These are phyloP conservation scores for Gymnorhina tibicen DNA, from an alignment of 2,113 vertebrate genomes.

Conservation along the genomic window DNA sequence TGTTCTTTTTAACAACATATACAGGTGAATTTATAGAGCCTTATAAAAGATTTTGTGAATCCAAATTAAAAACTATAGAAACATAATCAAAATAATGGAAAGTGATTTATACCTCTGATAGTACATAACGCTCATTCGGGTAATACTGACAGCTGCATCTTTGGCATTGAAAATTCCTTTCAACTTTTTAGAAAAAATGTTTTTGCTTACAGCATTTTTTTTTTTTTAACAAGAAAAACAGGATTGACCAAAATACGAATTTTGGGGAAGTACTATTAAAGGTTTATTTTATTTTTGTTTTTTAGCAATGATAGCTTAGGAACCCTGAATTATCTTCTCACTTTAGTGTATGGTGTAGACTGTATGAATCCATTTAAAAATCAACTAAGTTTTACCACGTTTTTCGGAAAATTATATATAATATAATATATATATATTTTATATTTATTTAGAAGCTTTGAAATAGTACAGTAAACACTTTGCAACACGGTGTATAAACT, in stretches of 20 bases:
- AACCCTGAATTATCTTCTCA: slow-evolving; percentile 80
- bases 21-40: slow-evolving; percentile 71
- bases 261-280: slow-evolving; percentile 70
- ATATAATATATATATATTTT: slow-evolving; percentile 89
- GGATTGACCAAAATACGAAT: slow-evolving; percentile 68
- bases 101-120: slow-evolving; percentile 71
- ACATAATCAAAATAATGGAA: slow-evolving; percentile 73
- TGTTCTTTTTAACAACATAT: slow-evolving; percentile 76
- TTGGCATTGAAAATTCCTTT: slow-evolving; percentile 84
- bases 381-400: slow-evolving; percentile 83
- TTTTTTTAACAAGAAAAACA: slow-evolving; percentile 53
- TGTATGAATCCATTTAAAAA: slow-evolving; percentile 80
- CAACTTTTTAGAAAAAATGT: slow-evolving; percentile 74
- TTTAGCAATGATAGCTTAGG: slow-evolving; percentile 73
- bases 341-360: slow-evolving; percentile 69
- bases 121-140: slow-evolving; percentile 71
- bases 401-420: slow-evolving; percentile 89
- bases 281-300: slow-evolving; percentile 55
- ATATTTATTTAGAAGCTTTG: slow-evolving; percentile 98
- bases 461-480: slow-evolving; percentile 99
- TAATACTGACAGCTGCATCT: slow-evolving; percentile 77
- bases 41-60: slow-evolving; percentile 74
- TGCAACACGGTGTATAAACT: slow-evolving; percentile 98
- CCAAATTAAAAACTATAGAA: slow-evolving; percentile 80
- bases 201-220: slow-evolving; percentile 67